Conservation (phyloP, 2,797 vertebrate genomes). For the Leucoraja ocellata region DNA sequence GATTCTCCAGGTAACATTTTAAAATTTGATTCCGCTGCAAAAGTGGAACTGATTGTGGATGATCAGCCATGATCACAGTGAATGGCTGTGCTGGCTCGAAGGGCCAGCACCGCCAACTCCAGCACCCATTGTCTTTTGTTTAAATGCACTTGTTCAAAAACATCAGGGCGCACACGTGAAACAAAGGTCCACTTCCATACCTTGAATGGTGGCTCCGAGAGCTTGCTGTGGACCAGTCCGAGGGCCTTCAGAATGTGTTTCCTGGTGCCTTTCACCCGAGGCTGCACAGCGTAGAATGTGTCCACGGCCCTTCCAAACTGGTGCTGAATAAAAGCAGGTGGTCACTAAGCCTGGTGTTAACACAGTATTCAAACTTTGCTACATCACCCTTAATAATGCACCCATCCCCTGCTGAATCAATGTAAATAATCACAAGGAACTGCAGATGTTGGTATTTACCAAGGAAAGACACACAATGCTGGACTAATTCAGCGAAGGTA, state of each 20-base stretch:
- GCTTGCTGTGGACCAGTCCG: slow-evolving; percentile 44
- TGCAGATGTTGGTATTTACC: no score
- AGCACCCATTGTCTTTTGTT: no score
- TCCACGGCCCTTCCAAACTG: slow-evolving; percentile 46
- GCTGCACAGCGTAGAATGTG: slow-evolving; percentile 58
- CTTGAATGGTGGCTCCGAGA: slow-evolving; percentile 47
- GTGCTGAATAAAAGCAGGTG: neutral
- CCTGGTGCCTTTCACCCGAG: slow-evolving; percentile 53
- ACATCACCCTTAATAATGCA: neutral
- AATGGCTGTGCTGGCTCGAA: no score
- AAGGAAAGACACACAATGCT: no score
- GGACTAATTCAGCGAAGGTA: no score
- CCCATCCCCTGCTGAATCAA: neutral
- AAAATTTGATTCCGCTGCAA: neutral
- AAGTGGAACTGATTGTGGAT: no score
- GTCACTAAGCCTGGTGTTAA: neutral
- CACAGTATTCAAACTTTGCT: neutral
- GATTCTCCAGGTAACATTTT: neutral
- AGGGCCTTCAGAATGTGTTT: slow-evolving; percentile 56
- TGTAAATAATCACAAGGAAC: no score
- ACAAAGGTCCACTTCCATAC: slow-evolving; percentile 44
- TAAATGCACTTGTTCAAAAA: neutral
- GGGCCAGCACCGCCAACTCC: no score
- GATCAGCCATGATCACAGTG: no score
- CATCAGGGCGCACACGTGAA: neutral